These are phyloP conservation scores for Drosophila mimica DNA, from an alignment of 2,888 invertebrate species.

Conservation along the genomic window DNA sequence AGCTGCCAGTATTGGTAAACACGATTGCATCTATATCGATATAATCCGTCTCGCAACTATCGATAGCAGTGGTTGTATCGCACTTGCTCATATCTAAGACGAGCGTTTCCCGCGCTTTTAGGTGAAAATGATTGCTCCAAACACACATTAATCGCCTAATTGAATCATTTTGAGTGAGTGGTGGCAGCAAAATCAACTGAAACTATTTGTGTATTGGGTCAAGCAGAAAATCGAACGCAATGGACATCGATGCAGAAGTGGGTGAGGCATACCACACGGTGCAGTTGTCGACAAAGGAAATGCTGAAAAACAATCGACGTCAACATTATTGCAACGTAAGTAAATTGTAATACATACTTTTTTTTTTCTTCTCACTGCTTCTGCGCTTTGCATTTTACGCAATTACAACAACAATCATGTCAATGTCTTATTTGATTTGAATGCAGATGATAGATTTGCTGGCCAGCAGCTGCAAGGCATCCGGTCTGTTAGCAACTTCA, in stretches of 20 bases:
- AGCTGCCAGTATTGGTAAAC: conserved; percentile 16
- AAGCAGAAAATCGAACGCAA: conserved; percentile 25
- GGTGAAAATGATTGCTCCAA: conserved; percentile 21
- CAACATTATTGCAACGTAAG: conserved; percentile 84
- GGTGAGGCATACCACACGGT: conserved; percentile 82
- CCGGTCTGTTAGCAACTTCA: conserved; percentile 71
- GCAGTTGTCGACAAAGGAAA: conserved; percentile 83
- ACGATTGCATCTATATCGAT: conserved; percentile 20
- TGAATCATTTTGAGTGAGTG: conserved; percentile 15
- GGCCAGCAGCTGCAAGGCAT: conserved; percentile 82
- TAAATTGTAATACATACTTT: conserved; percentile 28
- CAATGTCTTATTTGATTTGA: conserved; percentile 24
- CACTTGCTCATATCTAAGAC: conserved; percentile 24
- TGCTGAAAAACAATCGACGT: conserved; percentile 81
- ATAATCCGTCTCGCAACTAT: neutral
- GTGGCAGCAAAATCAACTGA: neutral
- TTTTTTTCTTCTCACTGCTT: conserved; percentile 2
- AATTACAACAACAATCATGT: conserved; percentile 10
- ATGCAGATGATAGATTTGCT: conserved; percentile 85
- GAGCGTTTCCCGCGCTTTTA: conserved; percentile 64
- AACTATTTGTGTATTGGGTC: neutral
- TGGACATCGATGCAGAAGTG: conserved; percentile 76
- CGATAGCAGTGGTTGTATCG: conserved; percentile 15
- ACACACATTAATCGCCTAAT: conserved; percentile 9
- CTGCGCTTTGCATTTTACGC: conserved; percentile 29